Percentiles rank a stretch among this genome's conserved stretches.
Evolutionary conservation across 2,888 invertebrate genomes (phyloP).

Genomic region (Vanessa cardui): DNA sequence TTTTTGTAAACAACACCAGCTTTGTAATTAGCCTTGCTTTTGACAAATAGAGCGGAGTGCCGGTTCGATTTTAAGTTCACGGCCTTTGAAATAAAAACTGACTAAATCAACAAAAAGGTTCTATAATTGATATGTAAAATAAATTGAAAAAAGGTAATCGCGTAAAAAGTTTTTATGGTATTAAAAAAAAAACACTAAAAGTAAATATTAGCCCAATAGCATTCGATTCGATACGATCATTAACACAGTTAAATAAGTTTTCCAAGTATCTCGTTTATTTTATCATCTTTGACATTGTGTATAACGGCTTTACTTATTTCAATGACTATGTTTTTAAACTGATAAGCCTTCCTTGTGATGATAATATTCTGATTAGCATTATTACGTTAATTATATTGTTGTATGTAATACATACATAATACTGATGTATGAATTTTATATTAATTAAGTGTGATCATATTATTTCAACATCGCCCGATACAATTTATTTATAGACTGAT

Average conservation of each 20-base stretch:
- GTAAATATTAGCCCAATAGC: neutral
- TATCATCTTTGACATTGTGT: slow-evolving; percentile 8
- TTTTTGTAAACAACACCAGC: slow-evolving; percentile 10
- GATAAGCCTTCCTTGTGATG: slow-evolving; percentile 3
- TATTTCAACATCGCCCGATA: too few species aligned
- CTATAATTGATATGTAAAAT: neutral
- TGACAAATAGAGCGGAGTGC: slow-evolving; percentile 11
- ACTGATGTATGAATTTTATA: too few species aligned
- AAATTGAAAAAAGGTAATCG: too few species aligned
- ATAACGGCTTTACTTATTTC: neutral
- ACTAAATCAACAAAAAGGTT: slow-evolving; percentile 5
- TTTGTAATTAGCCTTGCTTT: slow-evolving; percentile 17
- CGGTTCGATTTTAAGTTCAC: slow-evolving; percentile 21
- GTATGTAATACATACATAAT: too few species aligned
- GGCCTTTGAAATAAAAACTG: slow-evolving; percentile 14
- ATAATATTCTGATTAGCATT: neutral
- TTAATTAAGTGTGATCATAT: too few species aligned
- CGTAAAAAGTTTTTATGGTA: neutral
- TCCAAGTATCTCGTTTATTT: neutral
- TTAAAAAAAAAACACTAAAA: neutral
- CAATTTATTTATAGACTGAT: too few species aligned
- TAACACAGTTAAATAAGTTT: neutral
- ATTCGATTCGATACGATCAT: neutral
- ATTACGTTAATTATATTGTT: too few species aligned
- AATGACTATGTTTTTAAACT: slow-evolving; percentile 8